These are phyloP conservation scores for Chloroclysta siterata DNA, from an alignment of 2,888 invertebrate genomes.

Conservation along the genomic window DNA sequence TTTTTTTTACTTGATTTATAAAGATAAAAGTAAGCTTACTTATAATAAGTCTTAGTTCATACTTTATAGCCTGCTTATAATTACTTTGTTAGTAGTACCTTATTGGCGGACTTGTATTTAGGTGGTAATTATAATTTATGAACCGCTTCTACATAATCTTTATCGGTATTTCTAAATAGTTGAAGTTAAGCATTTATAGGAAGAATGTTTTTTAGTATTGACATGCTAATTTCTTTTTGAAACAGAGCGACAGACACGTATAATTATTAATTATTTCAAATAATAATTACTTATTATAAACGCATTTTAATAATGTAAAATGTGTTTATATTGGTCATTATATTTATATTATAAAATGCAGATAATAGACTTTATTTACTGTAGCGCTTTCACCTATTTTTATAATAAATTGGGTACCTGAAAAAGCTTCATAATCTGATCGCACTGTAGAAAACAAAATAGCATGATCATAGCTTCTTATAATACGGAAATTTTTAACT, in stretches of 20 bases:
- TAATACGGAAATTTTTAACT: conserved; percentile 32
- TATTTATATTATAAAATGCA: neutral
- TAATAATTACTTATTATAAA: conserved; percentile 10
- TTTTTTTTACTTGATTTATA: too few relatives aligned
- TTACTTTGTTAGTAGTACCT: conserved; percentile 28
- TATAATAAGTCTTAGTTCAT: neutral
- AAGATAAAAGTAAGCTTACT: neutral
- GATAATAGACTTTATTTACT: conserved; percentile 29
- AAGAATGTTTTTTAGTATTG: conserved; percentile 26
- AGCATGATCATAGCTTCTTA: conserved; percentile 37
- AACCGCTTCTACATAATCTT: conserved; percentile 42
- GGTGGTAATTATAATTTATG: conserved; percentile 28
- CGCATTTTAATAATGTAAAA: conserved; percentile 1
- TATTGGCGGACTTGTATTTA: conserved; percentile 36
- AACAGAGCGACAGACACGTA: conserved; percentile 30
- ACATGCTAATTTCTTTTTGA: conserved; percentile 38
- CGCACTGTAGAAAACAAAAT: conserved; percentile 40
- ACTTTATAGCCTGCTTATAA: conserved; percentile 6
- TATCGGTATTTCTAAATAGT: conserved; percentile 38
- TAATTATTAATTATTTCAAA: neutral
- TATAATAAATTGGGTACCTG: conserved; percentile 32
- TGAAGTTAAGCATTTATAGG: conserved; percentile 31
- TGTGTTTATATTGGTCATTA: neutral
- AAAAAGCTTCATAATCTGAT: conserved; percentile 26
- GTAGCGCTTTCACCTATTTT: conserved; percentile 29